Conservation (phyloP, 2,113 vertebrate genomes). For the Atlantisia rogersi region DNA sequence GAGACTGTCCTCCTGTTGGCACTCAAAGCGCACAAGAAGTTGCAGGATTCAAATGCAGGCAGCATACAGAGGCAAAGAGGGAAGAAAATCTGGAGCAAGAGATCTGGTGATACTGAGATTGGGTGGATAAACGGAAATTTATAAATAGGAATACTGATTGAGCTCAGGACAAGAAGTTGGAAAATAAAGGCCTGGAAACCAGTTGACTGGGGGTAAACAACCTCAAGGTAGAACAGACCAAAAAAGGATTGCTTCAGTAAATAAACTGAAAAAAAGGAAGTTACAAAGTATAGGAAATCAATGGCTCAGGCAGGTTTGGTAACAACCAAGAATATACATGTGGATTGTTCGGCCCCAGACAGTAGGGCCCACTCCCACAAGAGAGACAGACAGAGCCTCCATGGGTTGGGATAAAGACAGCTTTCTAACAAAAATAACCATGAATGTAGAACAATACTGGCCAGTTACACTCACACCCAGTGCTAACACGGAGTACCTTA, state of each 20-base stretch:
- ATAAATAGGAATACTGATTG: not conserved
- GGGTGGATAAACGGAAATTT: not conserved
- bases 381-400: too few relatives aligned
- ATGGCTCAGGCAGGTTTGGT: not conserved
- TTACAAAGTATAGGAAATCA: not conserved
- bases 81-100: not conserved
- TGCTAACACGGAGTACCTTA: too few relatives aligned
- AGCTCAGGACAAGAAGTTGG: not conserved
- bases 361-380: too few relatives aligned
- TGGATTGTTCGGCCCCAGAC: too few relatives aligned
- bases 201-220: not conserved
- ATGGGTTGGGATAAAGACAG: too few relatives aligned
- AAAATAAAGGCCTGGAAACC: not conserved
- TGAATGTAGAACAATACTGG: too few relatives aligned
- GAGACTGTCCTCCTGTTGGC: not conserved
- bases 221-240: not conserved
- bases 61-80: fast-evolving
- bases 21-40: not conserved
- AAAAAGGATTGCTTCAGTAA: not conserved
- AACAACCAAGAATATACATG: not conserved
- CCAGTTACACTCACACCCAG: too few relatives aligned
- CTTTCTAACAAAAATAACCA: too few relatives aligned
- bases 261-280: not conserved
- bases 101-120: not conserved
- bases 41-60: not conserved